Conservation (phyloP, 2,888 invertebrate species). For the Zygaena filipendulae region DNA sequence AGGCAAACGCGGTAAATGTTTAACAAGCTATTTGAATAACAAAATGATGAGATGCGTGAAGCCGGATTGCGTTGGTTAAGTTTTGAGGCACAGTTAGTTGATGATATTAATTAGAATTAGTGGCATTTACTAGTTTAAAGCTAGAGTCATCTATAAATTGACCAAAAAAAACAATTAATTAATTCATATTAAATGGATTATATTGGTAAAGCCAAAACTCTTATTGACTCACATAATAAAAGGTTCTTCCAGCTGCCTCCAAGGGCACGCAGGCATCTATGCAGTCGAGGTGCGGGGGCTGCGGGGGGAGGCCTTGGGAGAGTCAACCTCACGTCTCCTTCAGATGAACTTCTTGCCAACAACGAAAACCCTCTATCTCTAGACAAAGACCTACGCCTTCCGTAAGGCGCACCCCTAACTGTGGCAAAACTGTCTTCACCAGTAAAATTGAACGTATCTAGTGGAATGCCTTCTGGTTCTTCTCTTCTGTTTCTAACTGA, state of each 20-base stretch:
- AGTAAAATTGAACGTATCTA: conserved; percentile 47
- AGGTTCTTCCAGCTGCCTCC: conserved; percentile 86
- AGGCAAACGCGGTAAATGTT: conserved; percentile 37
- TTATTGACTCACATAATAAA: conserved; percentile 76
- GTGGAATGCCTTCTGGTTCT: conserved; percentile 45
- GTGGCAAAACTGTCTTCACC: conserved; percentile 53
- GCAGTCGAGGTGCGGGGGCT: conserved; percentile 60
- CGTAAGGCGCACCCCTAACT: conserved; percentile 52
- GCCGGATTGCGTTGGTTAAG: conserved; percentile 32
- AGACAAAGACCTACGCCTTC: conserved; percentile 53
- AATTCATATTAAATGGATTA: no score
- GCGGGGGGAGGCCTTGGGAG: conserved; percentile 44
- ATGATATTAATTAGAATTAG: conserved; percentile 31
- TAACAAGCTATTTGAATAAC: conserved; percentile 48
- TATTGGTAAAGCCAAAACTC: conserved; percentile 25
- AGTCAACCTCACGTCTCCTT: conserved; percentile 71
- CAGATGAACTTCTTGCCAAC: conserved; percentile 76
- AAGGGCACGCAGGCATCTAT: conserved; percentile 78
- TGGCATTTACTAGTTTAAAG: no score
- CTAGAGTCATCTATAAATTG: no score
- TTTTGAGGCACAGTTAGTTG: conserved; percentile 34
- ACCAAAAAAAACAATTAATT: no score
- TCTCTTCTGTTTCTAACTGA: conserved; percentile 48
- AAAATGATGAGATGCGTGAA: conserved; percentile 37
- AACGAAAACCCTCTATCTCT: conserved; percentile 61